These are phyloP conservation scores for Cataglyphis hispanica DNA, from an alignment of 1,140 invertebrate species.

Conservation along the genomic window DNA sequence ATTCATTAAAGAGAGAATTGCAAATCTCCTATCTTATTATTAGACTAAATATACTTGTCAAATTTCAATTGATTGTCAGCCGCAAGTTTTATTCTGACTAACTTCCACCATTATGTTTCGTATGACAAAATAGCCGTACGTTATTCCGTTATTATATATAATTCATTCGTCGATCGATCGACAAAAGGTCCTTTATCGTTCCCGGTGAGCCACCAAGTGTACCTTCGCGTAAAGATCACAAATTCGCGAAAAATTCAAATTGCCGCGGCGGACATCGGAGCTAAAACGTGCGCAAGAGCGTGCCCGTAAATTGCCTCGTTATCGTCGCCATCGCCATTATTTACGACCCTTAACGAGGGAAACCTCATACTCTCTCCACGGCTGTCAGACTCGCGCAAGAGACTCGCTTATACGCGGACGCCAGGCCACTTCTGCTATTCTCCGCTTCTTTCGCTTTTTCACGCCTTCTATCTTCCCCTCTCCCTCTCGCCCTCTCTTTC, in stretches of 20 bases:
- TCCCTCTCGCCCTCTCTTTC: no score
- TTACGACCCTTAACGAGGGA: constrained; percentile 73
- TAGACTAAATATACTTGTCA: constrained; percentile 12
- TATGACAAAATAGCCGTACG: constrained; percentile 31
- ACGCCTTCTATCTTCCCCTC: not conserved
- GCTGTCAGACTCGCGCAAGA: constrained; percentile 23
- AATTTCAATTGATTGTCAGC: not conserved
- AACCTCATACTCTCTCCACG: constrained; percentile 61
- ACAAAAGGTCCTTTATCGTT: constrained; percentile 15
- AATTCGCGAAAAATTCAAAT: constrained; percentile 64
- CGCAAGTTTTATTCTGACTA: constrained; percentile 2
- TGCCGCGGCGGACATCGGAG: constrained; percentile 20
- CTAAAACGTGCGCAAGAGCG: constrained; percentile 50
- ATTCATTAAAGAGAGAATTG: not conserved
- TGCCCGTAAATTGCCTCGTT: constrained; percentile 74
- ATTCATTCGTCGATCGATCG: constrained; percentile 47
- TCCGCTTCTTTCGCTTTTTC: constrained; percentile 30
- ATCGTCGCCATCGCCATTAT: constrained; percentile 73
- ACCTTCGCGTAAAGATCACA: constrained; percentile 20
- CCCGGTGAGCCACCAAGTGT: not conserved
- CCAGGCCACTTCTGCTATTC: not conserved
- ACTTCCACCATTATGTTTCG: not conserved
- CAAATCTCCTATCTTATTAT: not conserved
- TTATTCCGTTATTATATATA: constrained; percentile 50
- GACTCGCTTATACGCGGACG: constrained; percentile 37